A percentile compares a stretch with the other conserved stretches of the same genome.
phyloP scores from a whole-genome alignment of 2,797 vertebrate genomes.

The Taeniopygia guttata region DNA sequence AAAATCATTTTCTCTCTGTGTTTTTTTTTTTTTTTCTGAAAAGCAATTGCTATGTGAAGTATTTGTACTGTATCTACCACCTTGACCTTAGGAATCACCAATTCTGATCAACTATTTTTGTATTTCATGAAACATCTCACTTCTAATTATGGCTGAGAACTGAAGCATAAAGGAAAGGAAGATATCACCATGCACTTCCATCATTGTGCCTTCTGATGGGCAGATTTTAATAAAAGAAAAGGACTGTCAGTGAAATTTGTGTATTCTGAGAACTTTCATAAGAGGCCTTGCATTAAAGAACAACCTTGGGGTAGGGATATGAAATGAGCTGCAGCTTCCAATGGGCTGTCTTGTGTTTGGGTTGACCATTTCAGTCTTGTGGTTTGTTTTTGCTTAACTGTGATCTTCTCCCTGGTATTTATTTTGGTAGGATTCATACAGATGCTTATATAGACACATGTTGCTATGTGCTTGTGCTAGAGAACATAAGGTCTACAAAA shows the following conservation, averaged over 20 bases:
- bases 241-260: background rate
- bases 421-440: background rate
- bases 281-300: background rate
- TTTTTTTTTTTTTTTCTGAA: background rate
- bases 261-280: background rate
- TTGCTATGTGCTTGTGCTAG: background rate
- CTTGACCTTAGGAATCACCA: background rate
- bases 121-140: background rate
- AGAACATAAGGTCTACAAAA: background rate
- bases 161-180: background rate
- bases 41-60: background rate
- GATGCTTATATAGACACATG: rapidly evolving
- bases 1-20: background rate
- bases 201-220: background rate
- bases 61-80: background rate
- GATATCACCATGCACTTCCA: background rate
- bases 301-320: background rate
- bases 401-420: background rate
- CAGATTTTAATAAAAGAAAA: background rate
- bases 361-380: background rate
- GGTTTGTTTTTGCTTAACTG: background rate
- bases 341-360: background rate
- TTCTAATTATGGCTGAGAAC: background rate
- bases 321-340: background rate
- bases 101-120: background rate